These are phyloP conservation scores for Mormoops blainvillei DNA, from an alignment of 2,113 vertebrate species.

Conservation along the genomic window DNA sequence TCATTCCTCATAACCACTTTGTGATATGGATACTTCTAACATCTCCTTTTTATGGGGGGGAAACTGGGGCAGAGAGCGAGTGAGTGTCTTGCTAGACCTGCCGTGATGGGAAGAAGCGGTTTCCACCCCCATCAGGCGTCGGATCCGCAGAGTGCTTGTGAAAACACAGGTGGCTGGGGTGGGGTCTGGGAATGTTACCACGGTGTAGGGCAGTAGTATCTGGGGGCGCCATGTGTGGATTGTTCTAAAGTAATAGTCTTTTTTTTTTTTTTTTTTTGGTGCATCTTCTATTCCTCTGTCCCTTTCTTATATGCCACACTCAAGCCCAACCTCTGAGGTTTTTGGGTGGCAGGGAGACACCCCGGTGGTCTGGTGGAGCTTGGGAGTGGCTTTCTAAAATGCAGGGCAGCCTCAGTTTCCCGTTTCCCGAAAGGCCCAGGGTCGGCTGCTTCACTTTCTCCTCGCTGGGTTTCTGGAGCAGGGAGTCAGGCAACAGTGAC, in stretches of 20 bases:
- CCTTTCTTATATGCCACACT: not conserved
- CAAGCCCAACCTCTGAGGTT: not conserved
- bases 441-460: accelerated
- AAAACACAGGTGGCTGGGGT: not conserved
- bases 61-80: not conserved
- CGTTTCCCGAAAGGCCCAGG: not conserved
- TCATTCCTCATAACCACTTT: not conserved
- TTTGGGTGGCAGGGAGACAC: not conserved
- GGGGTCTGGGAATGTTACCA: not conserved
- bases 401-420: not conserved
- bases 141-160: not conserved
- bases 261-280: no score
- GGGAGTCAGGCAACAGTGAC: accelerated
- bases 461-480: not conserved
- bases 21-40: not conserved
- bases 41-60: not conserved
- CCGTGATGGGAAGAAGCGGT: not conserved
- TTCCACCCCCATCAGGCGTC: not conserved
- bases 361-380: not conserved
- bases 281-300: no score
- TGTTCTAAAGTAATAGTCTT: not conserved
- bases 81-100: not conserved
- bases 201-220: no score
- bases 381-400: not conserved
- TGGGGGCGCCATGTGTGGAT: no score